phyloP scores from a whole-genome alignment of 2,113 vertebrate species.

The Pardalotus punctatus region DNA sequence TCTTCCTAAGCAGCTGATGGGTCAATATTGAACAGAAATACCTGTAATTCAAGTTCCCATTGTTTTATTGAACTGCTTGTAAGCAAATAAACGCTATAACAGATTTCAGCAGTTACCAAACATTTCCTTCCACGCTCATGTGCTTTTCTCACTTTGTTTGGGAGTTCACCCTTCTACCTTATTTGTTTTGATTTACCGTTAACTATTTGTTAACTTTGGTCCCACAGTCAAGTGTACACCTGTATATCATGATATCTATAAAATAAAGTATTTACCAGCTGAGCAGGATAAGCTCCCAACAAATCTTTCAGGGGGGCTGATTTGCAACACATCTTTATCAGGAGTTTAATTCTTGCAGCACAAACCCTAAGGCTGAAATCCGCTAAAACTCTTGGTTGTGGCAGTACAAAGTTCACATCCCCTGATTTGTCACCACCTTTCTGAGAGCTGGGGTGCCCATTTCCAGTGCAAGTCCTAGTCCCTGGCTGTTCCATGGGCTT shows the following conservation, averaged over 20 bases:
- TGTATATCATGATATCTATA: rapidly evolving
- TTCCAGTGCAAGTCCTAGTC: not conserved
- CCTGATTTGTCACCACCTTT: not conserved
- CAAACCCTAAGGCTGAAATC: not conserved
- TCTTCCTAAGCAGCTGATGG: slow-evolving; percentile 27
- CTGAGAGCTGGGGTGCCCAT: not conserved
- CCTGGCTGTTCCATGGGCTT: rapidly evolving
- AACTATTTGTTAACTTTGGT: not conserved
- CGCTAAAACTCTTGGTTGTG: not conserved
- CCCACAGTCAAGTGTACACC: not conserved
- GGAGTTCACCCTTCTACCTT: not conserved
- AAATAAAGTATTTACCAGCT: not conserved
- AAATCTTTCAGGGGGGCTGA: not conserved
- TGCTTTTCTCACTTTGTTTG: not conserved
- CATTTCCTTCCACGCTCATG: not conserved
- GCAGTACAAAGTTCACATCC: not conserved
- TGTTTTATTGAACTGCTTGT: slow-evolving; percentile 34
- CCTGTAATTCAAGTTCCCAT: slow-evolving; percentile 56
- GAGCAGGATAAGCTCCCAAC: not conserved
- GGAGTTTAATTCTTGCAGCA: not conserved
- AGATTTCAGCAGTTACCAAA: not conserved
- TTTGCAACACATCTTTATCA: not conserved
- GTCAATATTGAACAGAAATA: slow-evolving; percentile 63
- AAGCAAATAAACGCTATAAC: not conserved
- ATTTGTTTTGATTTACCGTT: not conserved